These are phyloP conservation scores for Astur gentilis DNA, from an alignment of 2,113 vertebrate species.

Conservation along the genomic window DNA sequence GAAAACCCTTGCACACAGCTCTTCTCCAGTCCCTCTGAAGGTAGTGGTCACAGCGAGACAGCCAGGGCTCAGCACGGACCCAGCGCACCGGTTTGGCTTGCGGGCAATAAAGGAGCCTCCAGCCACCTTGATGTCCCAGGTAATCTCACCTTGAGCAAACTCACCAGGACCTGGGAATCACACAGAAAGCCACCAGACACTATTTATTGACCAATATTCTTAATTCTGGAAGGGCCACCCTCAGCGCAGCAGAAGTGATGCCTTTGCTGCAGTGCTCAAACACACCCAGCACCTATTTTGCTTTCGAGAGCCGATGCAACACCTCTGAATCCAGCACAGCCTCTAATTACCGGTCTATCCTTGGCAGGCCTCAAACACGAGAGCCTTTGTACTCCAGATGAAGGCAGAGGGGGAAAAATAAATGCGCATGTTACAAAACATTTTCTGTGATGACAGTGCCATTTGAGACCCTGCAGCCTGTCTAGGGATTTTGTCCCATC, in stretches of 20 bases:
- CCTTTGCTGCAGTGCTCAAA: background rate
- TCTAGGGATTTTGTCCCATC: background rate
- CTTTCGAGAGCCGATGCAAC: fast-evolving
- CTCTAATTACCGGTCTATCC: background rate
- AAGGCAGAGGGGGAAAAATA: background rate
- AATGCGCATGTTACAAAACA: background rate
- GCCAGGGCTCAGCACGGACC: background rate
- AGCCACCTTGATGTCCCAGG: background rate
- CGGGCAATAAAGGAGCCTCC: background rate
- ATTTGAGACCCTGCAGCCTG: background rate
- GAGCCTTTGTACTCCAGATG: background rate
- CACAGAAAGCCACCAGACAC: background rate
- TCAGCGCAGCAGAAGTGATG: background rate
- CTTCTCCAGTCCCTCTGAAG: background rate
- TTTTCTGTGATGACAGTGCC: background rate
- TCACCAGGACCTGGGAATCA: background rate
- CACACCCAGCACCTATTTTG: background rate
- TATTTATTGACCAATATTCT: background rate
- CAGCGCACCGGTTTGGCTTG: background rate
- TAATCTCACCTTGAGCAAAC: background rate
- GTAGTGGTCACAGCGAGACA: fast-evolving
- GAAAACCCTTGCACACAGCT: background rate
- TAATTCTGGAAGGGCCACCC: background rate
- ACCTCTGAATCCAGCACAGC: background rate
- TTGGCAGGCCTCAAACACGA: background rate